phyloP scores from a whole-genome alignment of 2,797 vertebrate genomes.

The Hydrophis major region DNA sequence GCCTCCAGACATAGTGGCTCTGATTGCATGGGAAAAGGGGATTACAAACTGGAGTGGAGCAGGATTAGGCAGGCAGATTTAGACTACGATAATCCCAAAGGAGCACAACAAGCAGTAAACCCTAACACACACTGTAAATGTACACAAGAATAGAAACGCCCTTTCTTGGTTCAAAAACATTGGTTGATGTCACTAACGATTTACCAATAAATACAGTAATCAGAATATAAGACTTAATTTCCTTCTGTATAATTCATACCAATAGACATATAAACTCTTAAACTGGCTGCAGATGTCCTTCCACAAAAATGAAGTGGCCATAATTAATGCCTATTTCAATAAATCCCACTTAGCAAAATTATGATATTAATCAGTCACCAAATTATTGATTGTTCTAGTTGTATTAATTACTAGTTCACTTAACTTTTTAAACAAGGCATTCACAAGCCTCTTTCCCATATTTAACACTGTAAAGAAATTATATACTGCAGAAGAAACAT shows the following conservation, averaged over 20 bases:
- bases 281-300: not conserved
- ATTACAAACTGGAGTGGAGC: not conserved
- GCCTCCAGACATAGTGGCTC: not conserved
- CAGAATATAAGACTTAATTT: not conserved
- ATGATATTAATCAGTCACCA: conserved; percentile 34
- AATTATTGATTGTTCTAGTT: conserved; percentile 41
- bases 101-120: not conserved
- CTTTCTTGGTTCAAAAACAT: not conserved
- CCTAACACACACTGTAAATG: not conserved
- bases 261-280: not conserved
- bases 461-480: conserved; percentile 51
- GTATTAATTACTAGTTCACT: conserved; percentile 42
- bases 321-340: not conserved
- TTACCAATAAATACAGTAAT: not conserved
- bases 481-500: conserved; percentile 53
- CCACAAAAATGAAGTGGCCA: not conserved
- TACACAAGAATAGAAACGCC: not conserved
- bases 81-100: not conserved
- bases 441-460: conserved; percentile 65
- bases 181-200: not conserved
- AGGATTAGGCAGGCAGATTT: not conserved
- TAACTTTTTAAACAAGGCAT: conserved; percentile 43
- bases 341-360: not conserved
- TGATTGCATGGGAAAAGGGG: not conserved
- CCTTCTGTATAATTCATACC: not conserved